Evolutionary conservation across 2,113 vertebrate genomes (phyloP), one percentile per base, ranked within the genome.

Genomic region (Syngnathus floridae): DNA sequence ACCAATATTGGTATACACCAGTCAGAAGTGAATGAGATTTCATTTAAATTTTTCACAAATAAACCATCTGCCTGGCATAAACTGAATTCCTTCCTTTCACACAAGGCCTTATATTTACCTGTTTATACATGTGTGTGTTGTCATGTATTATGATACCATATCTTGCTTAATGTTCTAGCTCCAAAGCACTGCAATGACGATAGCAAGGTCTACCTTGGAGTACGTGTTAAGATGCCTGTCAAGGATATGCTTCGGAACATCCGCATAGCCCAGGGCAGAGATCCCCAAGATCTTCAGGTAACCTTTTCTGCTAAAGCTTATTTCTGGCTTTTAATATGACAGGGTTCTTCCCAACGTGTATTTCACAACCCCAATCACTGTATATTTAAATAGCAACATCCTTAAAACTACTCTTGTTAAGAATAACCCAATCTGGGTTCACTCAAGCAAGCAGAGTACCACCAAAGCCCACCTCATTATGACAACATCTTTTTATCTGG

Each of bases 201-300:
- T 4, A 12, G 69, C 21, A 87, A 90, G 81, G 87, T 87, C 22
- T 94, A 94, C 78, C 75, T 93, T 4, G 93, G 94, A 0, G 94
- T 95, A 26, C 91, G 92, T 36, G 94, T 95, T 5, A 91, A 88
- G 80, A 92, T 91, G 92, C 92, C 93, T 0, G 93, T 95, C 1
- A 88, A 87, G 69, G 94, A 95, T 45, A 31, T 95, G 65, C 86
- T 95, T 65, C 87, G 71, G 35, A 92, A 90, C 61, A 84, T 92
- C 13, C 89, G 93, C 1, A 69, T 88, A 4, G 87, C 91, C 61
- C 88, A 84, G 64, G 93, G 90, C 7, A 62, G 80, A 61, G 82
- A 89, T 0, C 72, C 84, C 3, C 66, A 77, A 54, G 56, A 80
- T 0, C 1, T 70, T 16, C 86, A 91, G 91, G 93, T 94, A 76